A percentile compares a stretch with the other conserved stretches of the same genome.
Evolutionary conservation across 2,113 vertebrate species (phyloP).

Genomic region (Calidris pygmaea): DNA sequence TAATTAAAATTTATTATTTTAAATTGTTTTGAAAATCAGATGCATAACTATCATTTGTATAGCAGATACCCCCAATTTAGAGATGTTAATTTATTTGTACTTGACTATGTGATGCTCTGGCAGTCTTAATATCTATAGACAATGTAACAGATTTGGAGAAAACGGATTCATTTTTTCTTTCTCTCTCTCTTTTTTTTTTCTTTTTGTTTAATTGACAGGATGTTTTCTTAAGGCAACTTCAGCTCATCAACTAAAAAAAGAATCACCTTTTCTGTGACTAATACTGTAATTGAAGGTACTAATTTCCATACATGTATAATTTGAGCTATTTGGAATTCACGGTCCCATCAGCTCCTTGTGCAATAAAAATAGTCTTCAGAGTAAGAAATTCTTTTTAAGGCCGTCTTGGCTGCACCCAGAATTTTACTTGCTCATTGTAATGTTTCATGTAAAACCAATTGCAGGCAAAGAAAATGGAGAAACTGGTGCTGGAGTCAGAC

Average conservation of each 20-base stretch:
- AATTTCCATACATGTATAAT: neutral
- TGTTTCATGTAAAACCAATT: neutral
- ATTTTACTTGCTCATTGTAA: neutral
- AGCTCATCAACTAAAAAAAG: neutral
- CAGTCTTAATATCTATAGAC: neutral
- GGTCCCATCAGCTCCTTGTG: neutral
- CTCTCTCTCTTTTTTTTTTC: too few relatives aligned
- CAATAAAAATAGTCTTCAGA: neutral
- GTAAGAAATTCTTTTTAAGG: neutral
- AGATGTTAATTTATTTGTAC: neutral
- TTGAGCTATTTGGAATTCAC: neutral
- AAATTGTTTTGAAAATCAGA: neutral
- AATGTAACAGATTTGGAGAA: neutral
- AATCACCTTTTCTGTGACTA: neutral
- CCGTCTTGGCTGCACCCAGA: neutral
- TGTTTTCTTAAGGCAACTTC: neutral
- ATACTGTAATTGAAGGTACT: neutral
- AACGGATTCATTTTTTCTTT: rapidly evolving
- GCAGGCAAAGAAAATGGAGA: neutral
- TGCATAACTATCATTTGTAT: neutral
- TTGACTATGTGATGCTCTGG: neutral
- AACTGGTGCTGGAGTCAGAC: neutral
- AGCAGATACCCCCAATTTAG: neutral
- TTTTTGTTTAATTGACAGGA: neutral
- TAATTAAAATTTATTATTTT: neutral